phyloP scores from a whole-genome alignment of 2,113 vertebrate genomes.

The Corythornis madagascariensis region DNA sequence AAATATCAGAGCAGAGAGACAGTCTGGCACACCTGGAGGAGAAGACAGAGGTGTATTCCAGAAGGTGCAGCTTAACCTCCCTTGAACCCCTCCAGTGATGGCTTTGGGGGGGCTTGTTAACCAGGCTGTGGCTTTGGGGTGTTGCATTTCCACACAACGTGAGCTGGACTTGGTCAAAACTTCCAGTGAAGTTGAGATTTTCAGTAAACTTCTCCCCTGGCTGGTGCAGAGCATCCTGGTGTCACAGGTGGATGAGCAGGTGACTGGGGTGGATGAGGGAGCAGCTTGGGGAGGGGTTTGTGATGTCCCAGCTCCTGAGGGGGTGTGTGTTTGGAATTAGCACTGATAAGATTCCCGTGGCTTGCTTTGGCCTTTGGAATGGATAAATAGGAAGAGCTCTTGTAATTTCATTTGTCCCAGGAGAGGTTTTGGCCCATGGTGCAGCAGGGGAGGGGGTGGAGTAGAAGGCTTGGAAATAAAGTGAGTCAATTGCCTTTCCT shows the following conservation, averaged over 20 bases:
- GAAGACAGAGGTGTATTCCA: neutral
- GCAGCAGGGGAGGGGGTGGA: neutral
- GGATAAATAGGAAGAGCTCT: neutral
- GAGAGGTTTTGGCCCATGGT: neutral
- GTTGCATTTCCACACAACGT: neutral
- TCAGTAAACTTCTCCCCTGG: neutral
- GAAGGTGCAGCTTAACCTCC: neutral
- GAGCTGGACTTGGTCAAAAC: neutral
- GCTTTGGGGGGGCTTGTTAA: neutral
- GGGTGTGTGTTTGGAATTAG: slow-evolving; percentile 1
- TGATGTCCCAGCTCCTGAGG: neutral
- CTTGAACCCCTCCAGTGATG: neutral
- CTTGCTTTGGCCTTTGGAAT: neutral
- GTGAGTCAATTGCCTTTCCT: neutral
- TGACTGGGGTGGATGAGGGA: too few relatives aligned
- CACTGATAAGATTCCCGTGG: neutral
- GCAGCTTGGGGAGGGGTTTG: too few relatives aligned
- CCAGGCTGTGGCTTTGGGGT: neutral
- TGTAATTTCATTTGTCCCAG: neutral
- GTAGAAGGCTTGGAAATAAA: neutral
- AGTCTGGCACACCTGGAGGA: neutral
- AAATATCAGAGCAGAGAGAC: neutral
- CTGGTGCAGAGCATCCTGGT: too few relatives aligned
- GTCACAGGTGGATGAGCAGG: too few relatives aligned
- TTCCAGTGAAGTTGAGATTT: neutral